Evolutionary conservation across 2,888 invertebrate species (phyloP).

Genomic region (Stegophylla sp.): DNA sequence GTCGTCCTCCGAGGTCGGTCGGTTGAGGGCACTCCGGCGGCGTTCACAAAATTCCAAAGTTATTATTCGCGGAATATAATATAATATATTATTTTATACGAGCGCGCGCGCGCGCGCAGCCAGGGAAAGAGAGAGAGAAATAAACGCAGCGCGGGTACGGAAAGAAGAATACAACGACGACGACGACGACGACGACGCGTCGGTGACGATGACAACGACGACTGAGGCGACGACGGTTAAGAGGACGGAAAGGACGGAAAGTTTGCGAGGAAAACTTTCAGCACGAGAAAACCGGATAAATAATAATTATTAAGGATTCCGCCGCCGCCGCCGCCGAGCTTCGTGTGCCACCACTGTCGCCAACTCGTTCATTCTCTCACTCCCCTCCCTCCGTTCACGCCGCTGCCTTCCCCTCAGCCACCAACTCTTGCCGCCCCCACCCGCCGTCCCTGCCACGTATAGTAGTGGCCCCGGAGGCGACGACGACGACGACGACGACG

Average conservation of each 20-base stretch:
- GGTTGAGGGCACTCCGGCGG: slow-evolving; percentile 27
- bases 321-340: neutral
- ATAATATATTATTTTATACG: slow-evolving; percentile 43
- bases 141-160: slow-evolving; percentile 58
- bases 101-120: slow-evolving; percentile 11
- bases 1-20: slow-evolving; percentile 55
- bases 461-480: slow-evolving; percentile 3
- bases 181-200: slow-evolving; percentile 52
- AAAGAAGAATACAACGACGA: slow-evolving; percentile 25
- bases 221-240: slow-evolving; percentile 45
- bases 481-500: slow-evolving; percentile 16
- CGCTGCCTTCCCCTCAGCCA: neutral
- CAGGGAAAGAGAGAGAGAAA: slow-evolving; percentile 43
- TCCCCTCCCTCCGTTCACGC: neutral
- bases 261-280: slow-evolving; percentile 55
- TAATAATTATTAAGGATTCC: slow-evolving; percentile 58
- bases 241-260: slow-evolving; percentile 51
- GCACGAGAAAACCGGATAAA: slow-evolving; percentile 57
- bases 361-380: too few species aligned
- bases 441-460: neutral
- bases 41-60: slow-evolving; percentile 51
- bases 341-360: neutral
- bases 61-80: slow-evolving; percentile 54
- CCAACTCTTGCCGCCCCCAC: neutral
- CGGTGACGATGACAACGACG: slow-evolving; percentile 41